Evolutionary conservation across 2,113 vertebrate genomes (phyloP).

Genomic region (Sander vitreus): DNA sequence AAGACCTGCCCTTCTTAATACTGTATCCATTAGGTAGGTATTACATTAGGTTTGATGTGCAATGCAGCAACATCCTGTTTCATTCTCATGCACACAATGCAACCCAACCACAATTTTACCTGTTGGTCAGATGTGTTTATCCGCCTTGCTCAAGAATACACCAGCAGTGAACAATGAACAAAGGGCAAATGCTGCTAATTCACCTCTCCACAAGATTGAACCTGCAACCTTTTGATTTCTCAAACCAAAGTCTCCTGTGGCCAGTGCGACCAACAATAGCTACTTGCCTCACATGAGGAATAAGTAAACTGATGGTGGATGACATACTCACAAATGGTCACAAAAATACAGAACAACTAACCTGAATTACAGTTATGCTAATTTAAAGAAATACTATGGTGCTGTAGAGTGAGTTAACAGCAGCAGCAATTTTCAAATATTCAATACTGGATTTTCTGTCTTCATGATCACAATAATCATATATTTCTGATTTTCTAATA

Average conservation of each 20-base stretch:
- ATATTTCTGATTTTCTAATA: not conserved
- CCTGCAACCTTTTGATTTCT: not conserved
- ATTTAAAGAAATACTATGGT: not conserved
- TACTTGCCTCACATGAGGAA: not conserved
- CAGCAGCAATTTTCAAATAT: not conserved
- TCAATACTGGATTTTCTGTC: not conserved
- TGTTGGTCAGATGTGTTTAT: not conserved
- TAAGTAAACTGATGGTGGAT: not conserved
- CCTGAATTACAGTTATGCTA: not conserved
- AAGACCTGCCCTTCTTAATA: not conserved
- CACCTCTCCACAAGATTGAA: not conserved
- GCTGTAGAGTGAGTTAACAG: not conserved
- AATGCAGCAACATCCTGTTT: not conserved
- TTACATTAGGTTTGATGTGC: not conserved
- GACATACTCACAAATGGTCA: not conserved
- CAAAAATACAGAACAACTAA: not conserved
- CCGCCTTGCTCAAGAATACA: not conserved
- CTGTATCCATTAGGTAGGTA: slow-evolving; percentile 1
- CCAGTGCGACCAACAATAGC: not conserved
- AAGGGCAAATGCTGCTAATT: not conserved
- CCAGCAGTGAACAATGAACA: not conserved
- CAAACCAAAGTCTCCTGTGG: not conserved
- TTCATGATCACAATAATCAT: not conserved
- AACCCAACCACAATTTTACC: not conserved
- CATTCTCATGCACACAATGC: not conserved